Percentiles rank a stretch among this genome's conserved stretches.
Evolutionary conservation across 2,797 vertebrate species (phyloP).

Genomic region (Hybognathus amarus): DNA sequence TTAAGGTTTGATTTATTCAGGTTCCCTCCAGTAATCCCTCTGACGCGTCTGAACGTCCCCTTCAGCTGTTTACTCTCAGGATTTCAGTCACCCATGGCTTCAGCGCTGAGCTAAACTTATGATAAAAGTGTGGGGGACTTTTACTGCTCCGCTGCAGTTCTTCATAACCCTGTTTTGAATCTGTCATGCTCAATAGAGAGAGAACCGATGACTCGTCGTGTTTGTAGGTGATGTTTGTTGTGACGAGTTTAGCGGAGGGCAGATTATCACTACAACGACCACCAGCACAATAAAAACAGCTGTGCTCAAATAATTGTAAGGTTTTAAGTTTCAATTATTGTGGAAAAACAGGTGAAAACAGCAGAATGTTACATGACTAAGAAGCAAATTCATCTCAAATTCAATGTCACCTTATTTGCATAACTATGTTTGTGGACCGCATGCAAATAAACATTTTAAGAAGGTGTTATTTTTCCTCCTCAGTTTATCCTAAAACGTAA

Average conservation of each 20-base stretch:
- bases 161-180: slow-evolving; percentile 5
- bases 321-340: no score
- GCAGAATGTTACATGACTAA: not conserved
- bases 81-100: slow-evolving; percentile 37
- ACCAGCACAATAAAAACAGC: not conserved
- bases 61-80: slow-evolving; percentile 39
- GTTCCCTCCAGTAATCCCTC: slow-evolving; percentile 42
- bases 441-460: not conserved
- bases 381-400: not conserved
- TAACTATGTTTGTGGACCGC: not conserved
- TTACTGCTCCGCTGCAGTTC: slow-evolving; percentile 17
- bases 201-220: not conserved
- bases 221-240: not conserved
- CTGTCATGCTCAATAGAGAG: not conserved
- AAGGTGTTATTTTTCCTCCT: not conserved
- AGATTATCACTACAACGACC: not conserved
- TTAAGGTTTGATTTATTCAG: slow-evolving; percentile 38
- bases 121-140: slow-evolving; percentile 39
- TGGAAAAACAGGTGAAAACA: not conserved
- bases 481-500: not conserved
- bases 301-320: no score
- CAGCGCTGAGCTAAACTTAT: slow-evolving; percentile 32
- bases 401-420: not conserved
- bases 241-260: not conserved
- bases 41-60: slow-evolving; percentile 38